Evolutionary conservation across 2,113 vertebrate genomes (phyloP).

Genomic region (Phylloscopus trochilus): DNA sequence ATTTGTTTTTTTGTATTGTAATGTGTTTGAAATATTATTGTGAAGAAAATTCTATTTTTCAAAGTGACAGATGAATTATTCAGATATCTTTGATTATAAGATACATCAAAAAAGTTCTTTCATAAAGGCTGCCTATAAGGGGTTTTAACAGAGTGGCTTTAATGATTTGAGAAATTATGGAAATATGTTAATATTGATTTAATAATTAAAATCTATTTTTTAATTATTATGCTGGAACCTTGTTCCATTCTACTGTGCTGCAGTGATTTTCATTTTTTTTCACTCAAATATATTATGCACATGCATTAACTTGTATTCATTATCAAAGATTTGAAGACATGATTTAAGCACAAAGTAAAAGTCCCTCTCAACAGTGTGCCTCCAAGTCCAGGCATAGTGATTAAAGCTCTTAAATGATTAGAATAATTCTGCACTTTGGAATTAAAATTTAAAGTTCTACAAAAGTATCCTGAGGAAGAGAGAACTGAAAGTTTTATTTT

Average conservation of each 20-base stretch:
- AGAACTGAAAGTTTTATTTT: background rate
- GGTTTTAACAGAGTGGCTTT: conserved; percentile 76
- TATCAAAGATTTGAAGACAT: background rate
- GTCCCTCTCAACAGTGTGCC: background rate
- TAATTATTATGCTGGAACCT: conserved; percentile 26
- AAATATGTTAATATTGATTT: conserved; percentile 52
- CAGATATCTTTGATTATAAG: conserved; percentile 78
- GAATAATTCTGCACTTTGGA: background rate
- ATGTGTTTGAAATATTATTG: conserved; percentile 78
- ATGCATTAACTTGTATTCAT: background rate
- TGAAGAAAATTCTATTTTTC: conserved; percentile 80
- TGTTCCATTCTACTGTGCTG: background rate
- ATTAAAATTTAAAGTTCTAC: background rate
- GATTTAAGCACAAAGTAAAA: background rate
- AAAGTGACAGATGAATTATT: conserved; percentile 78
- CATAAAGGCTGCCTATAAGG: background rate
- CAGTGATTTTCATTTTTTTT: background rate
- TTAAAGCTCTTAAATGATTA: background rate
- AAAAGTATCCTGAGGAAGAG: background rate
- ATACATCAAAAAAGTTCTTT: conserved; percentile 69
- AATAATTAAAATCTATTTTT: conserved; percentile 42
- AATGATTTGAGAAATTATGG: conserved; percentile 73
- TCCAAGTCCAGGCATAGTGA: background rate
- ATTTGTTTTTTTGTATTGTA: conserved; percentile 84
- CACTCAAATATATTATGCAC: background rate